These are phyloP conservation scores for Enteromius afrohamiltoni DNA, from an alignment of 2,797 vertebrate genomes.

Conservation along the genomic window DNA sequence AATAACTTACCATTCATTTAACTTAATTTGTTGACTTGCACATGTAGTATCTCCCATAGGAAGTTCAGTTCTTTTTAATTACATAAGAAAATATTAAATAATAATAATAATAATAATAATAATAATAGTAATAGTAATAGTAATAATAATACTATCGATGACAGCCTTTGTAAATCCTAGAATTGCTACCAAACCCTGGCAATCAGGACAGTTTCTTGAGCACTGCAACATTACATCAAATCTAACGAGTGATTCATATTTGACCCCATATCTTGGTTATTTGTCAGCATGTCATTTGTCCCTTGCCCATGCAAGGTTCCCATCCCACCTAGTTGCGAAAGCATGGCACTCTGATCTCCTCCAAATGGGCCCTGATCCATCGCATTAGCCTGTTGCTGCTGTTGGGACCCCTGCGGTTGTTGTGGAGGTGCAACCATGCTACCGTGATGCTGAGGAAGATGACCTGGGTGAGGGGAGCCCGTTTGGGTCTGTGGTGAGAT, in stretches of 20 bases:
- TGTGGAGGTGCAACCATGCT: conserved; percentile 84
- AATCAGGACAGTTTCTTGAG: conserved; percentile 64
- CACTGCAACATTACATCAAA: conserved; percentile 85
- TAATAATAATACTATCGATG: conserved; percentile 85
- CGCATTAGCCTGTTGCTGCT: conserved; percentile 80
- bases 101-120: conserved; percentile 85
- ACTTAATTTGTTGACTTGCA: conserved; percentile 84
- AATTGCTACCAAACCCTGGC: conserved; percentile 75
- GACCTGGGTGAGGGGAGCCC: conserved; percentile 84
- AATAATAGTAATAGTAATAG: conserved; percentile 80
- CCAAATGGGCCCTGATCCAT: conserved; percentile 92
- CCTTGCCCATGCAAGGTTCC: conserved; percentile 89
- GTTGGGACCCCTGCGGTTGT: conserved; percentile 71
- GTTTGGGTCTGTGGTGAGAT: conserved; percentile 91
- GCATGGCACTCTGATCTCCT: conserved; percentile 93
- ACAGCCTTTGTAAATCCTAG: conserved; percentile 72
- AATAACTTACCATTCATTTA: conserved; percentile 88
- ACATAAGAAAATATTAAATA: conserved; percentile 95
- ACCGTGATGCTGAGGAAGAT: conserved; percentile 84
- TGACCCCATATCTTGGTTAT: conserved; percentile 90
- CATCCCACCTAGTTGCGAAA: conserved; percentile 95
- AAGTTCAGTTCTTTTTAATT: conserved; percentile 82
- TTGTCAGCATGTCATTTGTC: conserved; percentile 87
- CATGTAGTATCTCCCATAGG: conserved; percentile 85
- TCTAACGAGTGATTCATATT: conserved; percentile 92